Conservation (phyloP, 2,888 invertebrate species). For the Dryobota labecula region DNA sequence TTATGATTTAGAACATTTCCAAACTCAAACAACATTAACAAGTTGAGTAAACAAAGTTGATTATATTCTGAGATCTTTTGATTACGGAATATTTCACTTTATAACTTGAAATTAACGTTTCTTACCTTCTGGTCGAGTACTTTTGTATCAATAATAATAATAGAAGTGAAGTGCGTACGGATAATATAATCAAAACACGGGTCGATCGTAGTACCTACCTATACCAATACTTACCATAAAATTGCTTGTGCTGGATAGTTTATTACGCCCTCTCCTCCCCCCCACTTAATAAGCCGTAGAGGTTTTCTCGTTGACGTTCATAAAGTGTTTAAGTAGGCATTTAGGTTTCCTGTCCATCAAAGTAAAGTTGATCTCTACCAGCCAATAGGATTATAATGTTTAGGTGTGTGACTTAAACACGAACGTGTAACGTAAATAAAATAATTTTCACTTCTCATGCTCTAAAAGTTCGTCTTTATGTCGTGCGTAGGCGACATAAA, state of each 20-base stretch:
- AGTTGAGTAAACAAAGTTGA: slow-evolving; percentile 45
- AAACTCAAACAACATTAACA: slow-evolving; percentile 35
- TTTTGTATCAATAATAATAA: slow-evolving; percentile 27
- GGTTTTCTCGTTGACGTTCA: not conserved
- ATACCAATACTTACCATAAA: not conserved
- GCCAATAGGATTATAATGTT: not conserved
- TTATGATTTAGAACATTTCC: slow-evolving; percentile 49
- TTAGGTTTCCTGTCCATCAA: not conserved
- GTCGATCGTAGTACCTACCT: not conserved
- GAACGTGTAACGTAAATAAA: too few relatives aligned
- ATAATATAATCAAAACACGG: not conserved
- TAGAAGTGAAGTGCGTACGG: slow-evolving; percentile 1
- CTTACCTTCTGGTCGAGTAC: slow-evolving; percentile 10
- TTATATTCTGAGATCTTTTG: slow-evolving; percentile 47
- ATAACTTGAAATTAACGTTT: slow-evolving; percentile 39
- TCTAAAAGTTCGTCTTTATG: too few relatives aligned
- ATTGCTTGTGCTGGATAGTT: not conserved
- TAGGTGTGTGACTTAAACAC: too few relatives aligned
- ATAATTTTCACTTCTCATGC: too few relatives aligned
- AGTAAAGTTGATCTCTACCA: not conserved
- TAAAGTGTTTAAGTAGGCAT: not conserved
- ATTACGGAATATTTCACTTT: slow-evolving; percentile 41
- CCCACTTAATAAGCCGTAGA: not conserved
- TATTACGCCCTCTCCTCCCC: not conserved
- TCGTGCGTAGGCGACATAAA: too few relatives aligned